These are phyloP conservation scores for Thaleichthys pacificus DNA, from an alignment of 2,797 vertebrate species.

Conservation along the genomic window DNA sequence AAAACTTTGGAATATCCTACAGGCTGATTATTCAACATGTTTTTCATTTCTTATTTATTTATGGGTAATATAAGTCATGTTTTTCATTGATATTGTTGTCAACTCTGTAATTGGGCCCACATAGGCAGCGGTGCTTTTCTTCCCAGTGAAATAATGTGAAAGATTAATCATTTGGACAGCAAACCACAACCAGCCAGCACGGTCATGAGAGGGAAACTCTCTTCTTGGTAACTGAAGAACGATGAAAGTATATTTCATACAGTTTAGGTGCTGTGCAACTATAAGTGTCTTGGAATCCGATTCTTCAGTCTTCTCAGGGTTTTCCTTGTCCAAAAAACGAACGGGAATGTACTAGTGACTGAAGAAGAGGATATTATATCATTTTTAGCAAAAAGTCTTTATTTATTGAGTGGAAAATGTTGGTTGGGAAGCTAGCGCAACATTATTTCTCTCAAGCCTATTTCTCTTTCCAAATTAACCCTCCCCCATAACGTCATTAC, in stretches of 20 bases:
- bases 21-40: neutral
- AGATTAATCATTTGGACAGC: constrained; percentile 71
- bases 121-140: constrained; percentile 57
- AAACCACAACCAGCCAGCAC: constrained; percentile 52
- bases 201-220: constrained; percentile 47
- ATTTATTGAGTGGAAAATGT: too few species aligned
- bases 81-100: constrained; percentile 62
- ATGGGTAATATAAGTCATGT: constrained; percentile 11
- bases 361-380: neutral
- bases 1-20: neutral
- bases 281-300: neutral
- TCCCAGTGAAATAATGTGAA: constrained; percentile 60
- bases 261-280: neutral
- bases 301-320: neutral
- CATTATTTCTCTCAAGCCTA: too few species aligned
- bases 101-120: constrained; percentile 68
- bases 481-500: too few species aligned
- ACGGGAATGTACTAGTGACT: neutral
- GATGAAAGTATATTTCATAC: neutral
- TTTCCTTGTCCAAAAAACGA: too few species aligned
- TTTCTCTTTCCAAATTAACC: too few species aligned
- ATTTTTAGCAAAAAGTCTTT: too few species aligned
- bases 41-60: neutral
- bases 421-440: too few species aligned
- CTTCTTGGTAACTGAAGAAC: neutral